Evolutionary conservation across 2,113 vertebrate species (phyloP), one percentile per base, ranked within the genome.

Genomic region (Porphyrio hochstetteri): DNA sequence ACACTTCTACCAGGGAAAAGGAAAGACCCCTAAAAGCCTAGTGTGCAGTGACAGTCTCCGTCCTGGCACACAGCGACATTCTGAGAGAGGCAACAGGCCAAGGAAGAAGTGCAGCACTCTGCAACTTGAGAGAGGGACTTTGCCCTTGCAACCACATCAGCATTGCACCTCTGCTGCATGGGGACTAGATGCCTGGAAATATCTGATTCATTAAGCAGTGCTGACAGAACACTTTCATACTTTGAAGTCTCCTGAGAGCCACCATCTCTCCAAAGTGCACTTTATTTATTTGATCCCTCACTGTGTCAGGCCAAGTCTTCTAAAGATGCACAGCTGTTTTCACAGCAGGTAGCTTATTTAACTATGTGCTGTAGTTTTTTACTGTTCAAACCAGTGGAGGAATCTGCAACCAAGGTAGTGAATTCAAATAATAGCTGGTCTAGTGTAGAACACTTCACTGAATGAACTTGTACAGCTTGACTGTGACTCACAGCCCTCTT

Each of bases 401-500:
- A 77, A n/a, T 77, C 84, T 90, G 67, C 59, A 77, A 2, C 20
- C 10, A 38, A 59, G 60, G 38, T 11, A 55, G 55, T 53, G 52
- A 83, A 61, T 80, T 67, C 52, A 59, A 74, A 48, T 59, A 76
- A 44, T 33, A 83, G 38, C 35, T 46, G 18, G 4, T 59, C 40
- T 48, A 25, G n/a, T 21, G 20, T 78, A 79, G 38, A 86, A 56
- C 10, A n/a, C 53, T 83, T 84, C 35, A 25, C 1, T 88, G 79
- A 71, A 70, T 68, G 29, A 82, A 78, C 68, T 82, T n/a, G 48
- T 79, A 23, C 35, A 13, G 80, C 82, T 79, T 60, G 64, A 48
- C 52, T 86, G 27, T 96, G 96, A 94, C 33, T 93, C 90, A 90
- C 5, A 92, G 61, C 21, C 44, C 35, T 50, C 65, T 60, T 64